Evolutionary conservation across 2,113 vertebrate species (phyloP), one percentile per base, ranked within the genome.

Genomic region (Pangasianodon gigas): DNA sequence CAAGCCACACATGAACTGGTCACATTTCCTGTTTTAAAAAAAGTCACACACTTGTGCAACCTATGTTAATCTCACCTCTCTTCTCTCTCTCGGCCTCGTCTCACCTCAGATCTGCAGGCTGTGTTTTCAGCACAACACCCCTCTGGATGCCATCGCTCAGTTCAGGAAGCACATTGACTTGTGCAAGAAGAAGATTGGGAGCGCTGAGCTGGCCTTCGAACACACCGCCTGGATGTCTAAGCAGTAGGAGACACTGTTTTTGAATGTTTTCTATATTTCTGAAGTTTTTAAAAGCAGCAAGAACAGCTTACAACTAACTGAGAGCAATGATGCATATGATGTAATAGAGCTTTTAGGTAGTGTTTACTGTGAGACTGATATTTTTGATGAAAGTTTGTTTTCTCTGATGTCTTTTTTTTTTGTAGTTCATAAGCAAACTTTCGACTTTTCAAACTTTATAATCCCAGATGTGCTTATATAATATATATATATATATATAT

Each of bases 211-310:
- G 90, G 96, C 97, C 75, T 99, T 99, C 89, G 98, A 99, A 87
- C 98, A 99, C 83, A 94, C 97, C 3, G 98, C 98, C 3, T 99
- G 98, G 98, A 99, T 99, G 98, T 98, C 98, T 52, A 99, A 99
- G 96, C 98, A 99, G 98, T 99, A 96, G 91, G 97, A 87, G 11
- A 8, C 7, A 44, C 24, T 26, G 8, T 37, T 90, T 41, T 0
- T 10, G 14, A 32, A 65, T 32, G 1, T 21, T 24, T 46, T 46
- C 41, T 46, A 8, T 32, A 18, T 26, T 80, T 48, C 24, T n/a
- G 14, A 71, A 44, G 24, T 11, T 1, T 44, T 13, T 41, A 41
- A 6, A 5, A 75, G 71, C 71, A 21, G 21, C 32, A 41, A 69
- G 3, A 69, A 1, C 65, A 32, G 29, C 67, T 71, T 71, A 37